phyloP scores from a whole-genome alignment of 2,888 invertebrate genomes.

The Proisotoma minuta region DNA sequence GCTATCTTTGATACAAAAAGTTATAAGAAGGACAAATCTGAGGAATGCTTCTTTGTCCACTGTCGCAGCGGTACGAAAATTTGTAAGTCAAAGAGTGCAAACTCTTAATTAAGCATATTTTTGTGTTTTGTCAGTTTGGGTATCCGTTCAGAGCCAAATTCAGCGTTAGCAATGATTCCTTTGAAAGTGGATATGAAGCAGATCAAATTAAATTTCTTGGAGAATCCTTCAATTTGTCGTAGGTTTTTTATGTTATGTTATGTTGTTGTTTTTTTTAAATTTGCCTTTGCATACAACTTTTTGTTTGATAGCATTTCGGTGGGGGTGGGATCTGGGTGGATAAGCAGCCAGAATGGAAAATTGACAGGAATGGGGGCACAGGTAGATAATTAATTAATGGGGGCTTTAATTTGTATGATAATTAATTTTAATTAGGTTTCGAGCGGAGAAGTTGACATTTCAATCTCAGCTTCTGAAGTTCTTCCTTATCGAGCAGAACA shows the following conservation, averaged over 20 bases:
- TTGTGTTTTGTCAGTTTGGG: conserved; percentile 18
- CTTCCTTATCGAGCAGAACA: conserved; percentile 14
- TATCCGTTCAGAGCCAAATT: conserved; percentile 18
- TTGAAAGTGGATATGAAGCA: conserved; percentile 22
- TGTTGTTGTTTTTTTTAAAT: too few relatives aligned
- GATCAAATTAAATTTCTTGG: conserved; percentile 26
- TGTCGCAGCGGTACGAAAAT: conserved; percentile 20
- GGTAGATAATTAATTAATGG: too few relatives aligned
- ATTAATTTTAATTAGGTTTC: too few relatives aligned
- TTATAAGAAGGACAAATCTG: conserved; percentile 20
- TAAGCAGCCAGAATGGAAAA: conserved; percentile 11
- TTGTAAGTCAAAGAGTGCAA: too few relatives aligned
- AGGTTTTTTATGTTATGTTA: too few relatives aligned
- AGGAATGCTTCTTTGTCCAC: conserved; percentile 10
- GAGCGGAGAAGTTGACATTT: conserved; percentile 26
- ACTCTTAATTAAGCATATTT: too few relatives aligned
- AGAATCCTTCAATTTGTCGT: conserved; percentile 27
- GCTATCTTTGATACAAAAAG: conserved; percentile 19
- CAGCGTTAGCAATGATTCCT: conserved; percentile 14
- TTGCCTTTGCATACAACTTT: too few relatives aligned
- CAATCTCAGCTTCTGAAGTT: conserved; percentile 30
- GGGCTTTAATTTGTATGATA: too few relatives aligned
- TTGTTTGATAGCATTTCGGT: conserved; percentile 19
- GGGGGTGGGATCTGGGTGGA: conserved; percentile 22
- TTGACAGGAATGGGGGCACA: conserved; percentile 29